Base-by-base conservation (phyloP, 2,888 invertebrate species). In the Tridacna crocea region DNA sequence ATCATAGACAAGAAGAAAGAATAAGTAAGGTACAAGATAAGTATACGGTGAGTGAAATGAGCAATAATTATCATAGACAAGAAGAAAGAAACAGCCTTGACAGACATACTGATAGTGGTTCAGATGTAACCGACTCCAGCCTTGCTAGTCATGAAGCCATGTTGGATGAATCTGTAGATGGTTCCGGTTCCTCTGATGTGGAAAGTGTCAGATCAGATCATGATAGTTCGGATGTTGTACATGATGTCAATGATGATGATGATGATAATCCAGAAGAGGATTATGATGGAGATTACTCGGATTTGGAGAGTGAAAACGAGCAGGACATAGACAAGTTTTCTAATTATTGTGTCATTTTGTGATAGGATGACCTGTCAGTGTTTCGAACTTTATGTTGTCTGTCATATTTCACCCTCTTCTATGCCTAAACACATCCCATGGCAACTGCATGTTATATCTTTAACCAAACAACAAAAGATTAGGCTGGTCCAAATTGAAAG, bases 241-340 rank as follows among this genome's bases (percentile, higher is more conserved):
- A 36, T 36, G 36, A 36, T 36, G 36, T 36, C 3, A n/a, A n/a
- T n/a, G 68, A 72, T 0, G 58, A 72, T 22, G 82, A 80, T n/a
- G 77, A 47, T 4, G 72, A 75, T 51, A 72, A 79, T 55, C 58
- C 27, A n/a, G 83, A 79, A n/a, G 81, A 81, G 19, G 77, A 84
- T 63, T 82, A 81, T 70, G 83, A 84, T 24, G 82, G 76, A n/a
- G 83, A 84, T 61, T 75, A 81, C 55, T 87, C 87, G 13, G 85
- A 82, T 48, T 65, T 78, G 17, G 82, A 85, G 27, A 82, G 77
- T 75, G 85, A 85, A 3, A 58, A 65, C 46, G 82, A 82, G 13
- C 36, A 58, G 36, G 60, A 58, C 22, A 26, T 48, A 0, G 36
- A 27, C 19, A 27, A 17, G 11, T 15, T 63, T 36, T 24, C 75